Base-by-base conservation (phyloP, 2,888 invertebrate genomes). In the Lycia hirtaria region DNA sequence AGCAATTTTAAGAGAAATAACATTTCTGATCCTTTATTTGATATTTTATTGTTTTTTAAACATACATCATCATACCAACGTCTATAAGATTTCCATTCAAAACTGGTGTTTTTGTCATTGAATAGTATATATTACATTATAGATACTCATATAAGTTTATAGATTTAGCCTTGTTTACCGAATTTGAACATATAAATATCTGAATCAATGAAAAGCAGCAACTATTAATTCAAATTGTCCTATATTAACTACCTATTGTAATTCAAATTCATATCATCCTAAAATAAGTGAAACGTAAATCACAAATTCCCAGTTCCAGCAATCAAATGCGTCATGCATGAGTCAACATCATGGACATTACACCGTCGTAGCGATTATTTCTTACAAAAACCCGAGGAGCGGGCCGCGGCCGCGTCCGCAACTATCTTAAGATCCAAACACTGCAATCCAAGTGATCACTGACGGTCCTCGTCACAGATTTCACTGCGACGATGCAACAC, bases 271-370 rank as follows among this genome's bases (percentile, higher is more conserved):
- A 45, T 44, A 38, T 37, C 22, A 45, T 17, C 37, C 24, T 35
- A 20, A 22, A 30, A 62, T 64, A 44, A 22, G 44, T 50, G 59
- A 68, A 69, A 65, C 68, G 70, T 64, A 72, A 75, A 79, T 78
- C 75, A 80, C 78, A 76, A 82, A 80, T 79, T 82, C 84, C 82
- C 82, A 84, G 83, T 87, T 87, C 83, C 80, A 85, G 87, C 86
- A 81, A 88, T 87, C 87, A 81, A 88, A 88, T 87, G 86, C 86
- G 89, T 90, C 90, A 90, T 77, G 89, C 89, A 86, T 89, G 91
- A 90, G 82, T 90, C 88, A 88, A 88, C 89, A 85, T 83, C 83
- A 86, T 88, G 88, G 84, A 85, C 88, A 85, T 79, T 79, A 85
- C 84, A 84, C 86, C 87, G 87, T 74, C 83, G 79, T 78, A 76